A percentile compares a stretch with the other conserved stretches of the same genome.
These are phyloP conservation scores for Anomalospiza imberbis DNA, from an alignment of 2,797 vertebrate species.

Conservation along the genomic window DNA sequence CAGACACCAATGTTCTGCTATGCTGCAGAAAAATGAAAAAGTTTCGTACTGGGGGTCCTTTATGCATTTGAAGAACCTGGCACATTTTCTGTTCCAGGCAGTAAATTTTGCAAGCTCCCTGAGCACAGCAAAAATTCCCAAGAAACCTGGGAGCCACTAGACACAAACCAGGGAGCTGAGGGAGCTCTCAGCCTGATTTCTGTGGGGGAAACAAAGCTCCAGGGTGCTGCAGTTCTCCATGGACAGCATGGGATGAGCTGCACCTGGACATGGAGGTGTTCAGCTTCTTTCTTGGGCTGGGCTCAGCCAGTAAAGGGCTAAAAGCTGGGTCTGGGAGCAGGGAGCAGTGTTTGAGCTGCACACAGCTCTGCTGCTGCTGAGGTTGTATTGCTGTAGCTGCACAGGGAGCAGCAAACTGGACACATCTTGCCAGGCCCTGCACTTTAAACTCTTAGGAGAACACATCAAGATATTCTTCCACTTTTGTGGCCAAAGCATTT, in stretches of 20 bases:
- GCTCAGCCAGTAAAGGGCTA: background rate
- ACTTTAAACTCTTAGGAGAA: background rate
- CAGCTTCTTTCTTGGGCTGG: background rate
- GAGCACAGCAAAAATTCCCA: background rate
- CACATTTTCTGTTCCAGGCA: background rate
- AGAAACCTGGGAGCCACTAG: background rate
- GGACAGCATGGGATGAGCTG: background rate
- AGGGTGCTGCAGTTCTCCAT: background rate
- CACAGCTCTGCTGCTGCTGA: fast-evolving
- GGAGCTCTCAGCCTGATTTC: background rate
- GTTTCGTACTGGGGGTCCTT: background rate
- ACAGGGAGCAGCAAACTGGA: background rate
- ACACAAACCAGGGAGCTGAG: background rate
- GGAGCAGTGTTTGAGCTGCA: background rate
- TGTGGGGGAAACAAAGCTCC: background rate
- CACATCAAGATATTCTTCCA: background rate
- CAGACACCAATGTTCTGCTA: background rate
- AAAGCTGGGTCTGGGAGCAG: background rate
- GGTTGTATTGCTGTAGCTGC: background rate
- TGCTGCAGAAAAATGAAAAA: background rate
- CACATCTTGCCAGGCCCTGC: background rate
- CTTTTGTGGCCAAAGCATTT: background rate
- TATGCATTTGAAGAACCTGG: background rate
- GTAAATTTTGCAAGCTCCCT: background rate
- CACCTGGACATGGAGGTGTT: background rate